phyloP scores from a whole-genome alignment of 2,888 invertebrate genomes.

The Saturnia pavonia region DNA sequence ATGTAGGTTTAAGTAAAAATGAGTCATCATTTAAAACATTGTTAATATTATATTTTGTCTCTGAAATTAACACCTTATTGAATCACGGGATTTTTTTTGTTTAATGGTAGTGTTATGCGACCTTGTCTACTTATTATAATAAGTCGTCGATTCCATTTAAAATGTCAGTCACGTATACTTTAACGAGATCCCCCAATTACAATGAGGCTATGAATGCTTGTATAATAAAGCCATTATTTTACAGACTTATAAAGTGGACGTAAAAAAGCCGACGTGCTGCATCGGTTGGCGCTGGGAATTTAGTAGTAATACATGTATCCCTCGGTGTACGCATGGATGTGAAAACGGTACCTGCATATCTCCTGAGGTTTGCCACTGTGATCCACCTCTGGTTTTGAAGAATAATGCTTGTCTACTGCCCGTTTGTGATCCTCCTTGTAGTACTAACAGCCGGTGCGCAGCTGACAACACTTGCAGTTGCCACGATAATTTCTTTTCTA shows the following conservation, averaged over 20 bases:
- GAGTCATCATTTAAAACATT: background rate
- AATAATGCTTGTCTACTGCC: conserved; percentile 42
- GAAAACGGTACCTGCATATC: conserved; percentile 48
- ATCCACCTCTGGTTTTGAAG: conserved; percentile 36
- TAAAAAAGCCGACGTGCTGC: conserved; percentile 28
- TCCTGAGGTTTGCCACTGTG: conserved; percentile 52
- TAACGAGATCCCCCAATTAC: conserved; percentile 8
- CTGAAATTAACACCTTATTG: background rate
- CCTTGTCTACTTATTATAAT: conserved; percentile 3
- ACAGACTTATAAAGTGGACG: background rate
- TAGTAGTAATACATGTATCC: conserved; percentile 32
- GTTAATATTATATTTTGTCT: background rate
- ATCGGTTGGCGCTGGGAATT: conserved; percentile 27
- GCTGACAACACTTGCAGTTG: conserved; percentile 58
- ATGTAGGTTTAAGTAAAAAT: background rate
- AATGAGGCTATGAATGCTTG: conserved; percentile 1
- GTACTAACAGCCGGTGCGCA: conserved; percentile 47
- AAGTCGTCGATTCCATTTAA: background rate
- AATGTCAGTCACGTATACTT: background rate
- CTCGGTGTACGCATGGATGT: conserved; percentile 47
- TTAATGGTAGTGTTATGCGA: conserved; percentile 5
- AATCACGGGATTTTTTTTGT: background rate
- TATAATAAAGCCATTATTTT: conserved; percentile 9
- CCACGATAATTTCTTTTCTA: conserved; percentile 37
- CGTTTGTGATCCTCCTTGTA: conserved; percentile 63